phyloP scores from a whole-genome alignment of 2,113 vertebrate species.

The Tylochromis polylepis region DNA sequence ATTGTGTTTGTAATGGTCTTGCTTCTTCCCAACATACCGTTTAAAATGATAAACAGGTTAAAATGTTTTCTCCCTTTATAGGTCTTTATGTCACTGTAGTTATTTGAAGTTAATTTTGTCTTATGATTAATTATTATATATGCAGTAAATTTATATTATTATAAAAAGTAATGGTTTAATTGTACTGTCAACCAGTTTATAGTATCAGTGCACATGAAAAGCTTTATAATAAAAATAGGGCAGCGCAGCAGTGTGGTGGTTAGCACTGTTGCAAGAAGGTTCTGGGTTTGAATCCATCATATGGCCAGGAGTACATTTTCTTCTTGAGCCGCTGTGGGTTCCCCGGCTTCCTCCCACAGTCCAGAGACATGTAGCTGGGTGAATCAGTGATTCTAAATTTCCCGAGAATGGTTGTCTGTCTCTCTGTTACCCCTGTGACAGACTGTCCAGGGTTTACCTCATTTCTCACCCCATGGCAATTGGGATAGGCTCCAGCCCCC shows the following conservation, averaged over 20 bases:
- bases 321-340: neutral
- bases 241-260: neutral
- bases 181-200: neutral
- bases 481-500: neutral
- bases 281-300: neutral
- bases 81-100: neutral
- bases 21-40: neutral
- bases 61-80: neutral
- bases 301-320: neutral
- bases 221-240: neutral
- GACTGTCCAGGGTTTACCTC: neutral
- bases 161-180: neutral
- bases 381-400: neutral
- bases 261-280: neutral
- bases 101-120: neutral
- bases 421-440: neutral
- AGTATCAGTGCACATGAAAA: neutral
- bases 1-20: neutral
- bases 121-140: neutral
- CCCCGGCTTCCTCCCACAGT: neutral
- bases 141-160: neutral
- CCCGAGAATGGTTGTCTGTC: neutral
- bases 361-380: neutral
- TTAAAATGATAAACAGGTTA: neutral
- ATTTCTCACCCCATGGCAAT: neutral